Evolutionary conservation across 2,888 invertebrate species (phyloP).

Genomic region (Dryobota labecula): DNA sequence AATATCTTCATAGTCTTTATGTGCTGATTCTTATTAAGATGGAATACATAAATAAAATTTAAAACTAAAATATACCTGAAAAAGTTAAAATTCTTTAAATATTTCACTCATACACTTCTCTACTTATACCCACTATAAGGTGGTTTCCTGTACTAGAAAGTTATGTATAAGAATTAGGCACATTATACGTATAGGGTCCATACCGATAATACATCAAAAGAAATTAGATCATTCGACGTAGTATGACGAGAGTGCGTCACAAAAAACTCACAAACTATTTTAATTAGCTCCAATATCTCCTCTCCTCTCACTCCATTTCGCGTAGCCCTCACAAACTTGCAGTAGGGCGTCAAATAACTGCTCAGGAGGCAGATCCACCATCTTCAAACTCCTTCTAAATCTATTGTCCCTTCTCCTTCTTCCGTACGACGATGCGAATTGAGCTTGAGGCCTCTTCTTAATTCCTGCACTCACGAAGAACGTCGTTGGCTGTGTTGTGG

Average conservation of each 20-base stretch:
- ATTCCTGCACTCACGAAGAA: constrained; percentile 83
- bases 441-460: constrained; percentile 85
- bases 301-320: constrained; percentile 83
- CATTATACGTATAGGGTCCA: neutral
- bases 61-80: constrained; percentile 37
- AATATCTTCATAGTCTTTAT: constrained; percentile 76
- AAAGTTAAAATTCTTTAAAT: constrained; percentile 15
- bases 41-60: constrained; percentile 63
- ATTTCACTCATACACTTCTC: constrained; percentile 1
- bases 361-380: constrained; percentile 82
- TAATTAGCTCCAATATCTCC: constrained; percentile 35
- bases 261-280: neutral
- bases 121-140: neutral
- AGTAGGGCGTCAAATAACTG: constrained; percentile 88
- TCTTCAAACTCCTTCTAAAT: constrained; percentile 67
- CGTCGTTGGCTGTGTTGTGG: constrained; percentile 78
- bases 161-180: neutral
- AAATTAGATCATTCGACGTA: neutral
- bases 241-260: neutral
- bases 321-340: constrained; percentile 90
- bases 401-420: constrained; percentile 76
- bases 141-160: neutral
- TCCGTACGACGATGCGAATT: constrained; percentile 83
- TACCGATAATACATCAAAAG: neutral
- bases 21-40: constrained; percentile 77